A percentile compares a stretch with the other conserved stretches of the same genome.
These are phyloP conservation scores for Rhadinocentrus ornatus DNA, from an alignment of 2,797 vertebrate species.

Conservation along the genomic window DNA sequence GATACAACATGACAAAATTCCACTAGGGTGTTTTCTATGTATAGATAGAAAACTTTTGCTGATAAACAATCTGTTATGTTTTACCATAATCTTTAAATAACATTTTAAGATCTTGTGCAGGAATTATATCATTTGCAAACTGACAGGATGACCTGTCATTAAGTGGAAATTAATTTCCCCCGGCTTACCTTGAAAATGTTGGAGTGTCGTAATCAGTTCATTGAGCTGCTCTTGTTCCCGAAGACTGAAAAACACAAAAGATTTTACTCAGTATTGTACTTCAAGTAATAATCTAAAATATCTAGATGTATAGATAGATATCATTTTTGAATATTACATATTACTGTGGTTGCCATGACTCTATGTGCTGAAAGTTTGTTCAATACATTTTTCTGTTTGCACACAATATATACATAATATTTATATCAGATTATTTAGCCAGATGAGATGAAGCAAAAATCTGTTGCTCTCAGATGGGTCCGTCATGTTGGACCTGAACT, in stretches of 20 bases:
- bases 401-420: too few species aligned
- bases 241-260: slow-evolving; percentile 69
- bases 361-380: too few species aligned
- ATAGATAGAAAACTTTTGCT: background rate
- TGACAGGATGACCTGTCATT: background rate
- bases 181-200: slow-evolving; percentile 86
- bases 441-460: background rate
- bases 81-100: too few species aligned
- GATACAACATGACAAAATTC: too few species aligned
- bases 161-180: background rate
- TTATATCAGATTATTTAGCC: background rate
- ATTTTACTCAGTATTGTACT: background rate
- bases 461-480: background rate
- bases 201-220: slow-evolving; percentile 78
- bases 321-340: too few species aligned
- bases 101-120: background rate
- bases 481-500: too few species aligned
- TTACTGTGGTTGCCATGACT: too few species aligned
- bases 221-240: slow-evolving; percentile 78
- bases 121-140: background rate
- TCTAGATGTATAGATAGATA: too few species aligned
- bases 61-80: too few species aligned
- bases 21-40: too few species aligned
- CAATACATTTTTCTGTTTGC: too few species aligned
- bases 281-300: background rate